Base-by-base conservation (phyloP, 1,140 invertebrate species). In the Acromyrmex heyeri region DNA sequence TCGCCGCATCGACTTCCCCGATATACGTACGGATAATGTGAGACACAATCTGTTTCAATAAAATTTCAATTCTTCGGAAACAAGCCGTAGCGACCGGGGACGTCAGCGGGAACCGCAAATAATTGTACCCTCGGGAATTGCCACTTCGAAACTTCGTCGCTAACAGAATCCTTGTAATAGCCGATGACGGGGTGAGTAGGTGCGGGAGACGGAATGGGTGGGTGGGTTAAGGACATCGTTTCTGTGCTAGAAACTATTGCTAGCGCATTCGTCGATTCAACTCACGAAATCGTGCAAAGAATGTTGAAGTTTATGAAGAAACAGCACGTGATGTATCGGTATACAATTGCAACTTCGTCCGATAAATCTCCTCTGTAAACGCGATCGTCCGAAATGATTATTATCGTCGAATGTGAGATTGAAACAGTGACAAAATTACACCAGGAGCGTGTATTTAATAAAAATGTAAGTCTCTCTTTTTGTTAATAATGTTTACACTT, bases 101-200 rank as follows among this genome's bases (percentile, higher is more conserved):
- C 30, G 86, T 87, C 86, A 69, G 53, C 48, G 78, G 62, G 30
- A 90, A 89, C 90, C 72, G 76, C 88, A 76, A 92, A 90, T 93
- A 93, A 94, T 93, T 82, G 92, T 86, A 82, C 91, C 83, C 76
- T 65, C 70, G 92, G 89, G 91, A 92, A 92, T 92, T 90, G 89
- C 88, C 90, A 91, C 87, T 93, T 90, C 16, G 88, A 93, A 94
- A 94, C 78, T 93, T 93, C 83, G 69, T 75, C 87, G 88, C 88
- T 91, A 91, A 93, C 90, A 83, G 90, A 91, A 89, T 92, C 91
- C 79, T 90, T 87, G 87, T 90, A 92, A 92, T 91, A 88, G 89
- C 67, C 76, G 86, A 86, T 86, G 79, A 87, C 78, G 61, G 62
- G 64, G 50, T 55, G 73, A 79, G 34, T 69, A 87, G 79, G 24